Conservation (phyloP, 2,113 vertebrate genomes). For the Podocnemis expansa region DNA sequence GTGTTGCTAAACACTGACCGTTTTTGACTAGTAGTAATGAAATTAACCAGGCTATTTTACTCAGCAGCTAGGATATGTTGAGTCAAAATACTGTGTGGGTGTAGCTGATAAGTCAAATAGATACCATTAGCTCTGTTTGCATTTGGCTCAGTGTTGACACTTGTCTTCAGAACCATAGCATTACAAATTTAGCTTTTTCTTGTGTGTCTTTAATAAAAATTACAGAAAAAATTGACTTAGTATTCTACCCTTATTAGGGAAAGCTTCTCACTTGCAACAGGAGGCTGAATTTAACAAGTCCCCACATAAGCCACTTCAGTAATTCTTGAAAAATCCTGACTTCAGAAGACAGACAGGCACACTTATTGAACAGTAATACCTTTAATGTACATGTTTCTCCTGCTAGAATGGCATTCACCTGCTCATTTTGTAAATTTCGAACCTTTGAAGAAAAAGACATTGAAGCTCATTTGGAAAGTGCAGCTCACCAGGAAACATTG, state of each 20-base stretch:
- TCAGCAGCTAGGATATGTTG: neutral
- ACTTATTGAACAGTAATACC: neutral
- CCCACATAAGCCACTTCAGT: neutral
- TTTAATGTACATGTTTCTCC: neutral
- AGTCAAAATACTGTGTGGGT: neutral
- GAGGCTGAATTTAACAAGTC: neutral
- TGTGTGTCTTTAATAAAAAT: neutral
- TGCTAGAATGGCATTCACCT: constrained; percentile 86
- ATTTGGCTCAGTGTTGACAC: neutral
- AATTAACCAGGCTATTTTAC: neutral
- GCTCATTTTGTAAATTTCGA: constrained; percentile 90
- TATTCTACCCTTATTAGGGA: neutral
- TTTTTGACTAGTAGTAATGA: neutral
- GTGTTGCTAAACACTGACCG: neutral
- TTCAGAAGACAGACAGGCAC: neutral
- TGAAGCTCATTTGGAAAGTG: constrained; percentile 86
- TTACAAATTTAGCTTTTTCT: neutral
- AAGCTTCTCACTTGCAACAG: neutral
- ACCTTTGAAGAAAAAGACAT: constrained; percentile 90
- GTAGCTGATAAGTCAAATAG: neutral
- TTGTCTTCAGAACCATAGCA: neutral
- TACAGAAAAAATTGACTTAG: neutral
- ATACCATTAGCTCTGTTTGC: neutral
- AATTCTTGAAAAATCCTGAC: neutral
- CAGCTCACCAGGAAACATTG: constrained; percentile 84